Conservation (phyloP, 2,113 vertebrate species). For the Brachyhypopomus gauderio region DNA sequence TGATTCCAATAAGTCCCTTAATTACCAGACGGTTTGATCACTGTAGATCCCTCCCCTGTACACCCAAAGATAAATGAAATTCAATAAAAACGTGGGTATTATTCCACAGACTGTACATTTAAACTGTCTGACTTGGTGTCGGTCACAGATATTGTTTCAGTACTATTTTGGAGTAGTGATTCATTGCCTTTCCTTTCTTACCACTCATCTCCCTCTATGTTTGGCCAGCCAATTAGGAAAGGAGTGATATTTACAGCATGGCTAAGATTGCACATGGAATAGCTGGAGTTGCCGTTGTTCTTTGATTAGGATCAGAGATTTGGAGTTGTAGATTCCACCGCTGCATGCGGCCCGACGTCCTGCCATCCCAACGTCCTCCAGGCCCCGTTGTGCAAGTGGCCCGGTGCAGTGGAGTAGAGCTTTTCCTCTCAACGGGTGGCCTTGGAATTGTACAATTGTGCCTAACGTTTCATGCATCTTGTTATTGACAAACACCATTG, state of each 20-base stretch:
- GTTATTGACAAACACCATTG: neutral
- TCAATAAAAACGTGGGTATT: neutral
- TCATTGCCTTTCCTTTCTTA: constrained; percentile 46
- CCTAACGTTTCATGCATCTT: neutral
- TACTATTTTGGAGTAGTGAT: constrained; percentile 56
- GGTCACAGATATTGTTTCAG: constrained; percentile 57
- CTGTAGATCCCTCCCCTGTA: too few species aligned
- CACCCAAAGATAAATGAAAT: too few species aligned
- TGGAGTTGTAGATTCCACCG: neutral
- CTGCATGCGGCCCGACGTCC: neutral
- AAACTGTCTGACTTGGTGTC: neutral
- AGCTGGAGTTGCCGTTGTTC: neutral
- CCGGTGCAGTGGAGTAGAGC: neutral
- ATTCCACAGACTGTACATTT: neutral
- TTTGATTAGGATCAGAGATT: neutral
- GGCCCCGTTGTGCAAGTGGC: neutral
- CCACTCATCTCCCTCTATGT: constrained; percentile 43
- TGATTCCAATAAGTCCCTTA: too few species aligned
- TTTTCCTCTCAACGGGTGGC: neutral
- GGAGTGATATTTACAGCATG: constrained; percentile 11
- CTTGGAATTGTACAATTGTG: neutral
- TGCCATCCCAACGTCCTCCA: neutral
- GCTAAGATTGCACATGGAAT: neutral
- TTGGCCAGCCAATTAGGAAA: constrained; percentile 36
- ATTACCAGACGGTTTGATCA: too few species aligned